Evolutionary conservation across 2,888 invertebrate species (phyloP).

Genomic region (Pimpla rufipes): DNA sequence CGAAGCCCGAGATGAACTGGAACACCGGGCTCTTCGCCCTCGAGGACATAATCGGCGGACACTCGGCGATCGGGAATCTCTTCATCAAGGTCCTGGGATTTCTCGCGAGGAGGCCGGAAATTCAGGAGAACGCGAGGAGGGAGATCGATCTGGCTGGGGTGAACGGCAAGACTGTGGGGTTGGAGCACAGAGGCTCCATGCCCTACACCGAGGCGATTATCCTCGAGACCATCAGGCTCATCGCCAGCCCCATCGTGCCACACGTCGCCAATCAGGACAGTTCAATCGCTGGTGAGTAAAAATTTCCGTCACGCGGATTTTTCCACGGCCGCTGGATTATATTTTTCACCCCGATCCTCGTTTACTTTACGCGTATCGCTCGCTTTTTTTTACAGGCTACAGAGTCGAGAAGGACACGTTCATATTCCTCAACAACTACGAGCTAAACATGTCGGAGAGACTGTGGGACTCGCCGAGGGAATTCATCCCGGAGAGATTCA

Average conservation of each 20-base stretch:
- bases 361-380: too few relatives aligned
- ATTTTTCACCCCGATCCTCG: conserved; percentile 47
- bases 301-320: too few relatives aligned
- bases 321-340: too few relatives aligned
- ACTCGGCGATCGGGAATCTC: conserved; percentile 89
- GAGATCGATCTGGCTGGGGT: conserved; percentile 85
- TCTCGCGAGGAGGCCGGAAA: conserved; percentile 86
- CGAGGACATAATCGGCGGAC: conserved; percentile 88
- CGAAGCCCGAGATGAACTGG: conserved; percentile 86
- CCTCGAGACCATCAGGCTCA: conserved; percentile 88
- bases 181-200: conserved; percentile 86
- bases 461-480: conserved; percentile 88
- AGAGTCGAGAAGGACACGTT: conserved; percentile 88
- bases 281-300: conserved; percentile 87
- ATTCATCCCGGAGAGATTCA: conserved; percentile 88
- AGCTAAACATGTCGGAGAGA: conserved; percentile 88
- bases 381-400: conserved; percentile 87
- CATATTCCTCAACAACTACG: conserved; percentile 90
- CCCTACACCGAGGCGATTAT: conserved; percentile 88
- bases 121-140: conserved; percentile 86
- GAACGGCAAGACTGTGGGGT: conserved; percentile 75
- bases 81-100: conserved; percentile 88
- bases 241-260: conserved; percentile 90
- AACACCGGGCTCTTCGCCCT: conserved; percentile 86
- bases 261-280: conserved; percentile 89